Conservation (phyloP, 2,113 vertebrate species). For the Dunckerocampus dactyliophorus region DNA sequence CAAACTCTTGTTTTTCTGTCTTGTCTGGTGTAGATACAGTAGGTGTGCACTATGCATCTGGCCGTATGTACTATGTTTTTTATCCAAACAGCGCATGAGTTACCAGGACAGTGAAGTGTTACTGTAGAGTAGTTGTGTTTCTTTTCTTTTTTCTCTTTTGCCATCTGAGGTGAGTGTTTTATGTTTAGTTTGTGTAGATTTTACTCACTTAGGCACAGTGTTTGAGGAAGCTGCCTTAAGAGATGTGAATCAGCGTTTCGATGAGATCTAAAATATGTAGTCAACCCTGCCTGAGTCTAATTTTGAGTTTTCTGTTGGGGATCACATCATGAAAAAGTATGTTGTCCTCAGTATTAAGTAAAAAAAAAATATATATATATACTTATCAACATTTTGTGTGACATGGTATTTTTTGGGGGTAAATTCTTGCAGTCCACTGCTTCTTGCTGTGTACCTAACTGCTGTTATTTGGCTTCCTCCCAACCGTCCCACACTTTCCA, state of each 20-base stretch:
- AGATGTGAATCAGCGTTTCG: constrained; percentile 21
- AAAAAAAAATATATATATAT: background rate
- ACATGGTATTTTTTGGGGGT: constrained; percentile 1
- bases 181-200: constrained; percentile 13
- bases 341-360: constrained; percentile 4
- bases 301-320: background rate
- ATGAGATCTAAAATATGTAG: constrained; percentile 31
- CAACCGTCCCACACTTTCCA: constrained; percentile 38
- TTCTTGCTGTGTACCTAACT: background rate
- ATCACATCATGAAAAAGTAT: background rate
- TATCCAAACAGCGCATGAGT: constrained; percentile 12
- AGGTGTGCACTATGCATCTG: constrained; percentile 54
- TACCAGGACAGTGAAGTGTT: constrained; percentile 9
- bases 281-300: constrained; percentile 13
- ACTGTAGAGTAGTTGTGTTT: constrained; percentile 29
- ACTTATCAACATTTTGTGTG: constrained; percentile 4
- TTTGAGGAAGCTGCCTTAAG: constrained; percentile 1
- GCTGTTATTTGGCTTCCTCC: constrained; percentile 23
- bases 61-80: constrained; percentile 23
- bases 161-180: constrained; percentile 63
- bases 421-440: background rate
- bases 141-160: constrained; percentile 38
- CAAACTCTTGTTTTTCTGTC: constrained; percentile 57
- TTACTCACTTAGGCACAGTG: constrained; percentile 1
- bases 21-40: constrained; percentile 48